These are phyloP conservation scores for Hirudo medicinalis DNA, from an alignment of 1,140 invertebrate species.

Conservation along the genomic window DNA sequence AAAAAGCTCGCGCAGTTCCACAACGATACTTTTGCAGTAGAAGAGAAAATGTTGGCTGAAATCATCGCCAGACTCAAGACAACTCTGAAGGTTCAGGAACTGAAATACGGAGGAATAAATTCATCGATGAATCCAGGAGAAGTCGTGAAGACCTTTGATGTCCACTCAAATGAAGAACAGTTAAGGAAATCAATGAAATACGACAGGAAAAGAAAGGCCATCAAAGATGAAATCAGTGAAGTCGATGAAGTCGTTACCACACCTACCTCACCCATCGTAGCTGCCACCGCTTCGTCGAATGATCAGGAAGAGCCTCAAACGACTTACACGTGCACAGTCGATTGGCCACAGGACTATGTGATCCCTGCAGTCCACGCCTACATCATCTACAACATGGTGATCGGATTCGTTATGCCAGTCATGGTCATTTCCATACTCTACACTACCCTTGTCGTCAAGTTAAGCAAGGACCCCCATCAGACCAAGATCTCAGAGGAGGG, in stretches of 20 bases:
- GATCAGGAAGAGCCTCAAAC: conserved; percentile 15
- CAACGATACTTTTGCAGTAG: no score
- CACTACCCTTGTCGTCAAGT: conserved; percentile 19
- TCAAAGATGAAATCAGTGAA: no score
- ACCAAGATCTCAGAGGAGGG: no score
- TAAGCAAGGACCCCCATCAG: not conserved
- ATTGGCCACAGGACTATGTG: conserved; percentile 26
- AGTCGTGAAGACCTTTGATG: no score
- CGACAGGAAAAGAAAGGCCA: no score
- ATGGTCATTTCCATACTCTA: conserved; percentile 23
- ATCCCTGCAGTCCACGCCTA: conserved; percentile 24
- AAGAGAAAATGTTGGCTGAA: no score
- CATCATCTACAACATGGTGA: conserved; percentile 19
- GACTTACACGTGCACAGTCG: conserved; percentile 29
- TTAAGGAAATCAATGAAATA: no score
- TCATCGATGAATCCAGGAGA: no score
- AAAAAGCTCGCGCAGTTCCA: not conserved
- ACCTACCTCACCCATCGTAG: conserved; percentile 37
- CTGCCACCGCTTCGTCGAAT: not conserved
- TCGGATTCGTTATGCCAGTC: conserved; percentile 23
- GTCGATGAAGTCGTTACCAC: not conserved
- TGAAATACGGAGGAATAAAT: no score
- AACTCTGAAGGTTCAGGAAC: no score
- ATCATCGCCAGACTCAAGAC: no score
- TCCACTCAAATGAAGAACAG: no score